Conservation (phyloP, 2,888 invertebrate genomes). For the Scaeva pyrastri region DNA sequence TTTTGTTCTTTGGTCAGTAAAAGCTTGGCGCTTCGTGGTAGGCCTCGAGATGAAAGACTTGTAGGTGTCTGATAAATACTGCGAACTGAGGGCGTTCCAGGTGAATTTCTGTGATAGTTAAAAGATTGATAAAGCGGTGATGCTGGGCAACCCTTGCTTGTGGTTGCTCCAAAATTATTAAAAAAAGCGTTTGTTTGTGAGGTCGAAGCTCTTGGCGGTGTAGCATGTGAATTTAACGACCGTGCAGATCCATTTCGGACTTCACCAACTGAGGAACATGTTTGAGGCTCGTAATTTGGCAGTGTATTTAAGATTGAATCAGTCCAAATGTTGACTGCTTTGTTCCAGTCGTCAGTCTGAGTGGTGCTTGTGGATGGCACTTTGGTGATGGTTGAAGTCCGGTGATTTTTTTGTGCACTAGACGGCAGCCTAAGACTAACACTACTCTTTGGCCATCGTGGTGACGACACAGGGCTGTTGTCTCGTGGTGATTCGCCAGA, state of each 20-base stretch:
- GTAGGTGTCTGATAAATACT: not conserved
- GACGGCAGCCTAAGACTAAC: slow-evolving; percentile 9
- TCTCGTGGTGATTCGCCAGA: slow-evolving; percentile 47
- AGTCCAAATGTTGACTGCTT: slow-evolving; percentile 72
- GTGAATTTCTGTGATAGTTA: slow-evolving; percentile 49
- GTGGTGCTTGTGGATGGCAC: slow-evolving; percentile 46
- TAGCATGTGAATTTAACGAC: slow-evolving; percentile 11
- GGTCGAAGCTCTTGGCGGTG: slow-evolving; percentile 21
- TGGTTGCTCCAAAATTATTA: slow-evolving; percentile 23
- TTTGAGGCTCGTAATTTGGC: slow-evolving; percentile 51
- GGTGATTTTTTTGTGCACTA: slow-evolving; percentile 29
- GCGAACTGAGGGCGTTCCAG: slow-evolving; percentile 27
- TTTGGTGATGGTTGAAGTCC: slow-evolving; percentile 28
- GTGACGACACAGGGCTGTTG: slow-evolving; percentile 28
- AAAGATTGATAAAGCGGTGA: slow-evolving; percentile 56
- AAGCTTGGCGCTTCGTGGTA: slow-evolving; percentile 49
- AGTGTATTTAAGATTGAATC: slow-evolving; percentile 68
- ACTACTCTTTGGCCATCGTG: slow-evolving; percentile 44
- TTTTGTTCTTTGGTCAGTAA: slow-evolving; percentile 57
- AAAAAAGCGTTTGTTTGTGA: slow-evolving; percentile 42
- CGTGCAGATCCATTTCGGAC: slow-evolving; percentile 21
- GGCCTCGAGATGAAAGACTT: slow-evolving; percentile 29
- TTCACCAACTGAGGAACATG: slow-evolving; percentile 11
- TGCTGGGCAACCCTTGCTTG: slow-evolving; percentile 30
- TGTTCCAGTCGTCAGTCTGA: slow-evolving; percentile 68